Evolutionary conservation across 2,888 invertebrate species (phyloP), one percentile per base, ranked within the genome.

Genomic region (Brenthis hecate): DNA sequence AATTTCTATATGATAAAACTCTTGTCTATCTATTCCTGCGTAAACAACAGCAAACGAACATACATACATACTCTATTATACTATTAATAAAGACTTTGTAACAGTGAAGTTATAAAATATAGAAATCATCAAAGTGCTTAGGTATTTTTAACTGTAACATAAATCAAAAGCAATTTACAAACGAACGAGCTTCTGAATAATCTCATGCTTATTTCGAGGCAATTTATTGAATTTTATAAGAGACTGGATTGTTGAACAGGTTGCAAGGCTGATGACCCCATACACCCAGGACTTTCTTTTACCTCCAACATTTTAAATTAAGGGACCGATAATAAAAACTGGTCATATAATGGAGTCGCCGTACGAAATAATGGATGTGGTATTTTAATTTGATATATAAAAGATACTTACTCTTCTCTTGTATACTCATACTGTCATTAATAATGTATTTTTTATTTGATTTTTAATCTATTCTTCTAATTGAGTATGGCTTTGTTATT

Each of bases 291-390:
- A 74, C 73, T 72, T 76, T 75, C 72, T 71, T 76, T 74, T 70
- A 70, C 74, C 72, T 72, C 70, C 66, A 69, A 65, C 69, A 69
- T 71, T 74, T 72, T 60, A 74, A 76, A 75, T 75, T 75, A 74
- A 75, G 76, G 74, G 71, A 72, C 74, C 72, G 72, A 68, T 70
- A 67, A 72, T 70, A 72, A 73, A 75, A 76, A 76, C 72, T 68
- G 71, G 73, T 71, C 56, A 66, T 55, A 50, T 67, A 62, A 62
- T 56, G 66, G 48, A 70, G 16, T 23, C 48, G 54, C 23, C n/a
- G 53, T 57, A 16, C 58, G 64, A 69, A 65, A 64, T 65, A 63
- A 66, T 73, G 66, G 72, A 75, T 66, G 65, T 65, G 73, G 66
- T 23, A 66, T 53, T 56, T 63, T 64, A 58, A 6, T 51, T 54